Evolutionary conservation across 2,113 vertebrate species (phyloP), one percentile per base, ranked within the genome.

Genomic region (Macaca nemestrina): DNA sequence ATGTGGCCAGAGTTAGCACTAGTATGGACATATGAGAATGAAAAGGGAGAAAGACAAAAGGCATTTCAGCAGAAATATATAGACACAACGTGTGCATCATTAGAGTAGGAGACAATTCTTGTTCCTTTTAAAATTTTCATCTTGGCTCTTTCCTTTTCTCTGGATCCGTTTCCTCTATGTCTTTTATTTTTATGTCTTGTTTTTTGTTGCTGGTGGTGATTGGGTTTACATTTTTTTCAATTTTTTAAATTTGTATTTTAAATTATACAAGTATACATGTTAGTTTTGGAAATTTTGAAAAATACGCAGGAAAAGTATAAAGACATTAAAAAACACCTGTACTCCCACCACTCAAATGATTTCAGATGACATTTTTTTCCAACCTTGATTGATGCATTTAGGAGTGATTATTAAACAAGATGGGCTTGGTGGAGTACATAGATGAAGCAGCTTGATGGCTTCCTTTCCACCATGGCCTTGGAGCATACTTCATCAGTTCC

Each of bases 201-300:
- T 30, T 75, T 18, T 25, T 68, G 23, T 18, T 50, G 13, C 22
- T 57, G 27, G 38, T 84, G 38, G 59, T 52, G 23, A 20, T 61
- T 40, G 23, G 18, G 55, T 22, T 79, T 70, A 16, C 89, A 48
- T 81, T 22, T 45, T 89, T 32, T 79, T 64, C 11, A 17, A 25
- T 52, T 80, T 72, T 61, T 88, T 45, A 3, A 30, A 75, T 85
- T 70, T 38, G 17, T 68, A 76, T 68, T 35, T 72, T 18, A 55
- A 16, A 73, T 83, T 61, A 38, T 79, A 50, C 82, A 81, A 70
- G 22, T 70, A 2, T 52, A 72, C 14, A 1, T 52, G 55, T 43
- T 93, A 68, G 43, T 55, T 90, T 93, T 85, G 76, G 43, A 96
- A 94, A 70, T 35, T 72, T 86, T 61, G 40, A 89, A 94, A 92